These are phyloP conservation scores for Diorhabda carinulata DNA, from an alignment of 1,140 invertebrate species.

Conservation along the genomic window DNA sequence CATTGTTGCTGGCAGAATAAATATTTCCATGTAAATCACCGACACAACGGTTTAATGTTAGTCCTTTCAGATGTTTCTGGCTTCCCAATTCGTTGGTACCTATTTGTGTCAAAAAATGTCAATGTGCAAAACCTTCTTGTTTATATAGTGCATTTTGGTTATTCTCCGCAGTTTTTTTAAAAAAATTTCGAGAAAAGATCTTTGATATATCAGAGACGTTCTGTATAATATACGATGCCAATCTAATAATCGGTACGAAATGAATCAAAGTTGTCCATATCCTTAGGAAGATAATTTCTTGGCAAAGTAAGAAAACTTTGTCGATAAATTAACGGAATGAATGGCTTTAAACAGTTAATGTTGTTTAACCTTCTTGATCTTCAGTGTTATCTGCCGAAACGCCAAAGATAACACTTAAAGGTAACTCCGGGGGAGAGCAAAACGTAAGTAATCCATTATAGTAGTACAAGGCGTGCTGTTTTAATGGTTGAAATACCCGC, in stretches of 20 bases:
- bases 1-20: too few species aligned
- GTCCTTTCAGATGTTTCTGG: too few species aligned
- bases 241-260: neutral
- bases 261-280: constrained; percentile 2
- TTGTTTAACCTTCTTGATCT: constrained; percentile 47
- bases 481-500: constrained; percentile 10
- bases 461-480: constrained; percentile 32
- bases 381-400: constrained; percentile 41
- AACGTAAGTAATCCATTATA: constrained; percentile 47
- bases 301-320: constrained; percentile 7
- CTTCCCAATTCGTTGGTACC: too few species aligned
- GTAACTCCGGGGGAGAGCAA: constrained; percentile 42
- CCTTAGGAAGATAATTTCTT: neutral
- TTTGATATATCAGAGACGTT: too few species aligned
- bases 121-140: too few species aligned
- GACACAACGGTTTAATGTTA: too few species aligned
- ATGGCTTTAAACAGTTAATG: constrained; percentile 48
- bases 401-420: constrained; percentile 44
- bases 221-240: too few species aligned
- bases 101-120: too few species aligned
- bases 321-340: constrained; percentile 29
- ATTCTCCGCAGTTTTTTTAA: too few species aligned
- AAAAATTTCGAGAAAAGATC: too few species aligned
- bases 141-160: too few species aligned
- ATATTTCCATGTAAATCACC: too few species aligned